A percentile compares a stretch with the other conserved stretches of the same genome.
These are phyloP conservation scores for Ommatoiulus sabulosus DNA, from an alignment of 2,888 invertebrate species.

Conservation along the genomic window DNA sequence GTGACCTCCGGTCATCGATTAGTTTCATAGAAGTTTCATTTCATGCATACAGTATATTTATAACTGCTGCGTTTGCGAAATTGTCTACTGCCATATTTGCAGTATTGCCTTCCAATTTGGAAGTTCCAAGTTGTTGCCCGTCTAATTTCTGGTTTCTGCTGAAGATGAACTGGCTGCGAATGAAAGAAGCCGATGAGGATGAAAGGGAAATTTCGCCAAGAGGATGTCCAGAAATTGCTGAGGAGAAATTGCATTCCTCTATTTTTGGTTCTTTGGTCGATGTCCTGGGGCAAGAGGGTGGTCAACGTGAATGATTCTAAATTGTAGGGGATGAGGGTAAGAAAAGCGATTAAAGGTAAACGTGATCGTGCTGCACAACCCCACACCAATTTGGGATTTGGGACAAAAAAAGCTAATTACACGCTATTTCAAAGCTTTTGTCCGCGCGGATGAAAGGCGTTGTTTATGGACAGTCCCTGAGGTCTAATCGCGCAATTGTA, in stretches of 20 bases:
- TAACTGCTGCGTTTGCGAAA: no score
- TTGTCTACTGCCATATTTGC: no score
- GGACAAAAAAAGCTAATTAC: background rate
- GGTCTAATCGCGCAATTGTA: no score
- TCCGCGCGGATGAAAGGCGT: background rate
- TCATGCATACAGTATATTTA: no score
- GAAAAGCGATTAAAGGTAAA: background rate
- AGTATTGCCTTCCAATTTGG: no score
- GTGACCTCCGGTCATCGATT: no score
- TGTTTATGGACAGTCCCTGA: background rate
- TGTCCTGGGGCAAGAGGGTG: conserved; percentile 18
- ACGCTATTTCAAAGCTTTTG: background rate
- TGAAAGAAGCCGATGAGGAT: no score
- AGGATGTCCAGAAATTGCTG: background rate
- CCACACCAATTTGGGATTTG: background rate
- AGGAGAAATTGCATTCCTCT: background rate
- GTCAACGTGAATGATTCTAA: background rate
- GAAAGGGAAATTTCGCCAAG: background rate
- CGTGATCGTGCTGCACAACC: background rate
- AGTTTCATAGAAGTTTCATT: no score
- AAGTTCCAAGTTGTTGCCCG: no score
- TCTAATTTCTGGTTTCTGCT: no score
- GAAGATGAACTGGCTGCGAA: no score
- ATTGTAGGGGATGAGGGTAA: background rate
- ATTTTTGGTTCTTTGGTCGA: conserved; percentile 7